A percentile compares a stretch with the other conserved stretches of the same genome.
These are phyloP conservation scores for Forbesichthys agassizii DNA, from an alignment of 2,113 vertebrate species.

Conservation along the genomic window DNA sequence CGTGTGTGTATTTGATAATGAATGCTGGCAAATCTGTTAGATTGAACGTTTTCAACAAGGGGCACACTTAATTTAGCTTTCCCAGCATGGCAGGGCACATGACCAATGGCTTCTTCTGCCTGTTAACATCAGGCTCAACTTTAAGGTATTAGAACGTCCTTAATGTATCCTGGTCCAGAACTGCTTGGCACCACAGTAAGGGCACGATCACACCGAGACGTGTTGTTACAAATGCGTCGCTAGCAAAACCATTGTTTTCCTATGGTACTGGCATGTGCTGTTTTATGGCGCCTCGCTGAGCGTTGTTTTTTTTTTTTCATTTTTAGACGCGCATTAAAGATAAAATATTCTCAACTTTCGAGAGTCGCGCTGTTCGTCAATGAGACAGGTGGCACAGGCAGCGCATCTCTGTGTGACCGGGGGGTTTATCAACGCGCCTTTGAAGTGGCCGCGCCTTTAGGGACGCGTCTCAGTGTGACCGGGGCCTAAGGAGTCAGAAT, in stretches of 20 bases:
- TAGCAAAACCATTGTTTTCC: too few species aligned
- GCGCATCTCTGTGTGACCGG: too few species aligned
- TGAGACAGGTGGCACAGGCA: too few species aligned
- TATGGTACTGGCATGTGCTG: too few species aligned
- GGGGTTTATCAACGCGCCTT: too few species aligned
- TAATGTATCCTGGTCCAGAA: conserved; percentile 18
- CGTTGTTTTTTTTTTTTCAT: not conserved
- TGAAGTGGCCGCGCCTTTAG: too few species aligned
- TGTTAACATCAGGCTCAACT: conserved; percentile 15
- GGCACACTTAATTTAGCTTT: conserved; percentile 19
- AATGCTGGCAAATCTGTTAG: not conserved
- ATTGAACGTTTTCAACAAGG: not conserved
- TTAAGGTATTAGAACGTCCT: conserved; percentile 16
- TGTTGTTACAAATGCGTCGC: too few species aligned
- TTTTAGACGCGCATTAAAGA: too few species aligned
- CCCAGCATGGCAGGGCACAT: conserved; percentile 16
- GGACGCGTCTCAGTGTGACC: too few species aligned
- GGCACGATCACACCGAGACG: too few species aligned
- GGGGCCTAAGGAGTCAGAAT: conserved; percentile 38
- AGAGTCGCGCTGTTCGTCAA: too few species aligned
- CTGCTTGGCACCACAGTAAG: conserved; percentile 41
- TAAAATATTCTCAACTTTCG: too few species aligned
- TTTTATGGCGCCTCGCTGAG: not conserved
- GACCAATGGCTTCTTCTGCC: not conserved
- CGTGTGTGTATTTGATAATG: not conserved